Evolutionary conservation across 2,113 vertebrate genomes (phyloP).

Genomic region (Oreochromis tanganicae): DNA sequence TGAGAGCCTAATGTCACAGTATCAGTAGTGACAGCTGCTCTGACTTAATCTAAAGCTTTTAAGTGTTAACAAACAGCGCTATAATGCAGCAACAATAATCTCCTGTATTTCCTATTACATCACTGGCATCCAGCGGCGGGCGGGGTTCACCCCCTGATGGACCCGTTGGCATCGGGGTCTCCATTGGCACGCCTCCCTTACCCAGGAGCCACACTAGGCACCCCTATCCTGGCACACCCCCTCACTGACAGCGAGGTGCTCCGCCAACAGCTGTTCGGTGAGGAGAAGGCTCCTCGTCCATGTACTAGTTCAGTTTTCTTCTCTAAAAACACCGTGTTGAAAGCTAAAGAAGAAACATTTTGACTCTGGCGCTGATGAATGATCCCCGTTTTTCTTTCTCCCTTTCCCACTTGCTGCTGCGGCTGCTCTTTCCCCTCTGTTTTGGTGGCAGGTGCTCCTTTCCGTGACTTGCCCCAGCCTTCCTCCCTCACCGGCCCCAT

Average conservation of each 20-base stretch:
- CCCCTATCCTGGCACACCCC: slow-evolving; percentile 94
- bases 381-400: background rate
- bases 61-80: background rate
- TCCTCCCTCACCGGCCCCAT: slow-evolving; percentile 90
- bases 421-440: background rate
- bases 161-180: slow-evolving; percentile 93
- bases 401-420: background rate
- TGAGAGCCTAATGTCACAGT: background rate
- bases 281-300: slow-evolving; percentile 73
- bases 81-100: background rate
- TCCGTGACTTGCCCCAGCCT: slow-evolving; percentile 91
- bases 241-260: slow-evolving; percentile 98
- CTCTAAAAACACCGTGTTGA: slow-evolving; percentile 46
- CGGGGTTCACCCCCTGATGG: slow-evolving; percentile 97
- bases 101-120: slow-evolving; percentile 74
- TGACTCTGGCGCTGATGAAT: background rate
- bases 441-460: slow-evolving; percentile 80
- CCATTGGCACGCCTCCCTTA: slow-evolving; percentile 95
- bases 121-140: slow-evolving; percentile 85
- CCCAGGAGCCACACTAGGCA: slow-evolving; percentile 89
- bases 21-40: background rate
- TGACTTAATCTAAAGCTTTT: background rate
- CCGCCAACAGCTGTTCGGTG: slow-evolving; percentile 98
- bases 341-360: slow-evolving; percentile 10
- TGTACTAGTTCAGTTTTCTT: slow-evolving; percentile 67